phyloP scores from a whole-genome alignment of 2,113 vertebrate species.

The Zosterops pallidus region DNA sequence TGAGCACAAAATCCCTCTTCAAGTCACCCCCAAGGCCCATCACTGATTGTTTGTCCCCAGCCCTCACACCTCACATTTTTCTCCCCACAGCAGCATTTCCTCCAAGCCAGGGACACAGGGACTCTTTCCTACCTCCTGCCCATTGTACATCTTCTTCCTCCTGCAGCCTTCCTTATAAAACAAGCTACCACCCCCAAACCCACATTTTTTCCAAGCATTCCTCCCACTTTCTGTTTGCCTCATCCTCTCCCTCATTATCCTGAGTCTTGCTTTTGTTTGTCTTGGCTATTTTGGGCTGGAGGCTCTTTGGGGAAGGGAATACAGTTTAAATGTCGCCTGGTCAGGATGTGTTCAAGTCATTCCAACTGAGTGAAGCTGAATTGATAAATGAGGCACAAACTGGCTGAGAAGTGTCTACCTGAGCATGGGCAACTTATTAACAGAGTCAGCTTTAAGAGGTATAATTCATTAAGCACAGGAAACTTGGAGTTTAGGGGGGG shows the following conservation, averaged over 20 bases:
- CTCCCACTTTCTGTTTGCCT: slow-evolving; percentile 61
- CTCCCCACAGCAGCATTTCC: not conserved
- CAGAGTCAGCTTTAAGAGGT: not conserved
- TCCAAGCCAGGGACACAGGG: not conserved
- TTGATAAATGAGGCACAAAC: not conserved
- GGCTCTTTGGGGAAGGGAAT: slow-evolving; percentile 25
- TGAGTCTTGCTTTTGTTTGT: slow-evolving; percentile 53
- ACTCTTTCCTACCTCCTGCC: not conserved
- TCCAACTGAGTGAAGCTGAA: not conserved
- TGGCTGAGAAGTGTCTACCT: not conserved
- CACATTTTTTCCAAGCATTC: slow-evolving; percentile 49
- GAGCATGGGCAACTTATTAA: not conserved
- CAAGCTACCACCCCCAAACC: slow-evolving; percentile 50
- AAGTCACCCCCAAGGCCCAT: not conserved
- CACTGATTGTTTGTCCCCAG: not conserved
- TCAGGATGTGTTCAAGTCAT: not conserved
- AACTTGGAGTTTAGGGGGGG: not conserved
- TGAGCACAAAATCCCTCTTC: not conserved
- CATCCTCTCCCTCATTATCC: slow-evolving; percentile 57
- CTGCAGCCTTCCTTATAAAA: slow-evolving; percentile 42
- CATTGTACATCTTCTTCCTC: not conserved
- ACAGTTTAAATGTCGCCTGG: not conserved
- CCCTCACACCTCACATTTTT: not conserved
- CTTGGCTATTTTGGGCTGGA: slow-evolving; percentile 42
- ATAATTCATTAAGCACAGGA: not conserved